phyloP scores from a whole-genome alignment of 2,113 vertebrate genomes.

The Melospiza georgiana region DNA sequence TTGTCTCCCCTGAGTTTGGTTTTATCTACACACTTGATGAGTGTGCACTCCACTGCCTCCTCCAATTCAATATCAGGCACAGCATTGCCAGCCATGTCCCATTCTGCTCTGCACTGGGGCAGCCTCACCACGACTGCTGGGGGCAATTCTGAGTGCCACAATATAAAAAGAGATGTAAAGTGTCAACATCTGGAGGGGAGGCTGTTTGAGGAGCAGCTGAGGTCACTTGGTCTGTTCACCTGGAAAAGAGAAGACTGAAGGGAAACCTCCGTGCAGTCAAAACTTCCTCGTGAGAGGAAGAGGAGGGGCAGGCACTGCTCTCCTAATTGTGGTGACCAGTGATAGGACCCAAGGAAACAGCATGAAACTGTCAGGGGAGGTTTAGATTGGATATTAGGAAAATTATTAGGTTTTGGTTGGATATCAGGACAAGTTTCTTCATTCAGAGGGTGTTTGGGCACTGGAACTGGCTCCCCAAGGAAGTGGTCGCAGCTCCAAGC shows the following conservation, averaged over 20 bases:
- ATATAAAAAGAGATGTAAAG: neutral
- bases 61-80: neutral
- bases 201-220: rapidly evolving
- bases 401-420: neutral
- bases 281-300: rapidly evolving
- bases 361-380: neutral
- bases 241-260: neutral
- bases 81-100: rapidly evolving
- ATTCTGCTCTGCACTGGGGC: rapidly evolving
- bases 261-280: rapidly evolving
- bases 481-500: neutral
- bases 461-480: neutral
- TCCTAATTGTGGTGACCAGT: no score
- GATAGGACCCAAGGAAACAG: neutral
- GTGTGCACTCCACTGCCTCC: rapidly evolving
- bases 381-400: neutral
- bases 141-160: neutral
- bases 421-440: neutral
- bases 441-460: neutral
- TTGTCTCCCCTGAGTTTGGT: neutral
- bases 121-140: rapidly evolving
- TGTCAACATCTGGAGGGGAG: neutral
- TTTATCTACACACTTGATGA: neutral
- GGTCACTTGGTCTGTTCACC: neutral
- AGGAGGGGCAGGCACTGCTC: neutral